phyloP scores from a whole-genome alignment of 2,113 vertebrate genomes.

The Cariama cristata region DNA sequence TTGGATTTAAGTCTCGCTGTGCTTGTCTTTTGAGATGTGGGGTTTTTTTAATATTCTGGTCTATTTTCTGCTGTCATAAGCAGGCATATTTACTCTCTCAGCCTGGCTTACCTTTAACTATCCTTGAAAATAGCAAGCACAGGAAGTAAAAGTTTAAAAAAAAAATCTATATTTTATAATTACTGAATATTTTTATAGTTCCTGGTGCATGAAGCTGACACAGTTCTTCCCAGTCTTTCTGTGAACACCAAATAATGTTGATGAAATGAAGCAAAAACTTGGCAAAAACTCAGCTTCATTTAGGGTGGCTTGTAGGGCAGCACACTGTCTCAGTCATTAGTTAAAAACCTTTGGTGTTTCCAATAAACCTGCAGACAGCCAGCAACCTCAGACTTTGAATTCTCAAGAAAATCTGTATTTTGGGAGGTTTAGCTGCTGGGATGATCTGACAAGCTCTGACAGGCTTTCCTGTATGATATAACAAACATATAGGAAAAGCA shows the following conservation, averaged over 20 bases:
- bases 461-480: not conserved
- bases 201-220: not conserved
- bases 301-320: not conserved
- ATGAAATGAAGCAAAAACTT: not conserved
- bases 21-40: conserved; percentile 15
- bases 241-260: not conserved
- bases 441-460: not conserved
- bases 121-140: not conserved
- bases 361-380: not conserved
- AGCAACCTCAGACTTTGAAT: not conserved
- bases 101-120: not conserved
- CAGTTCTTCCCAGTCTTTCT: not conserved
- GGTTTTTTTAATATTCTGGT: conserved; percentile 43
- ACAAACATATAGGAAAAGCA: not conserved
- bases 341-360: not conserved
- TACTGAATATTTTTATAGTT: not conserved
- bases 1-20: conserved; percentile 32
- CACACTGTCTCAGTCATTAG: not conserved
- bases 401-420: not conserved
- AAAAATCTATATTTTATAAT: not conserved
- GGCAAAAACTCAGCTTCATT: not conserved
- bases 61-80: conserved; percentile 39
- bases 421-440: not conserved
- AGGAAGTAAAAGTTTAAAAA: not conserved
- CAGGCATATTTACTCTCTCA: not conserved